These are phyloP conservation scores for Phyllopteryx taeniolatus DNA, from an alignment of 2,113 vertebrate species.

Conservation along the genomic window DNA sequence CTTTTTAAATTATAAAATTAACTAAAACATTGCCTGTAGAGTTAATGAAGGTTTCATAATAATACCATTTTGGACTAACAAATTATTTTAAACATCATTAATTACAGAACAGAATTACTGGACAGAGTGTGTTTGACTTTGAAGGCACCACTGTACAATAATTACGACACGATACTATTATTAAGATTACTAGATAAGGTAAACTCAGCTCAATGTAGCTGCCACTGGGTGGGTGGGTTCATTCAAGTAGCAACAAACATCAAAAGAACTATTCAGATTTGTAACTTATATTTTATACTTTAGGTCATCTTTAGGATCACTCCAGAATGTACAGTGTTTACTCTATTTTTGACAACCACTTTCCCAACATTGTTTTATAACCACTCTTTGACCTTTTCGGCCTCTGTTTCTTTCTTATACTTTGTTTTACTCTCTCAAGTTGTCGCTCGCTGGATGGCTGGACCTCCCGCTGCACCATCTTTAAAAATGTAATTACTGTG, in stretches of 20 bases:
- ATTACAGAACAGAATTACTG: too few relatives aligned
- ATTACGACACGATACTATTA: too few relatives aligned
- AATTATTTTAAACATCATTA: too few relatives aligned
- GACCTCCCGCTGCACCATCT: slow-evolving; percentile 31
- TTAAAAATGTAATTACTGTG: slow-evolving; percentile 50
- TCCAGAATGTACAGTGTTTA: not conserved
- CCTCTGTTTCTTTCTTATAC: not conserved
- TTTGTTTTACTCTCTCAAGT: slow-evolving; percentile 2
- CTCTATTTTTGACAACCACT: not conserved
- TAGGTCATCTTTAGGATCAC: not conserved
- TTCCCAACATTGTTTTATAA: slow-evolving; percentile 12
- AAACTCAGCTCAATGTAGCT: too few relatives aligned
- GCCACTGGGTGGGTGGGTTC: not conserved
- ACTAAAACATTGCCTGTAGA: too few relatives aligned
- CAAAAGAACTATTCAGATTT: not conserved
- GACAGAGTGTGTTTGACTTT: too few relatives aligned
- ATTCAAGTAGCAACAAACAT: not conserved
- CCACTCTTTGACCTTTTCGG: slow-evolving; percentile 31
- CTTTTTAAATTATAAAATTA: too few relatives aligned
- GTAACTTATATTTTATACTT: not conserved
- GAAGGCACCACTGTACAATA: too few relatives aligned
- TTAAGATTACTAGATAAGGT: too few relatives aligned
- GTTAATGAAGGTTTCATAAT: too few relatives aligned
- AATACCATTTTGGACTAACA: too few relatives aligned
- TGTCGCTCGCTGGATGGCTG: slow-evolving; percentile 24